Evolutionary conservation across 2,888 invertebrate genomes (phyloP), one percentile per base, ranked within the genome.

Genomic region (Noctua comes): DNA sequence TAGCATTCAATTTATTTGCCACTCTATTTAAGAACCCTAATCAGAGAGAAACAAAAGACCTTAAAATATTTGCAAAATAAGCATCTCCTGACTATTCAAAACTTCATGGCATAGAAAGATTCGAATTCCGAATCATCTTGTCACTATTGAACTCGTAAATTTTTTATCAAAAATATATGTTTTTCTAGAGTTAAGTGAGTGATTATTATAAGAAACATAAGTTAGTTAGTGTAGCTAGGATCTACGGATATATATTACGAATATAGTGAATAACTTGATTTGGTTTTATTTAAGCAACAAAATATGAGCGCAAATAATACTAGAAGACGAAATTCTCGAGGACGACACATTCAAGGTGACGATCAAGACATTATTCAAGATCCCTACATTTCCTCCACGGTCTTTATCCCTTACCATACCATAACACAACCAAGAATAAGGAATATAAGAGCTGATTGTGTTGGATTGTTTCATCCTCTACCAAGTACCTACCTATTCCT

Each of bases 351-450:
- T 89, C 91, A 93, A 95, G 95, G 95, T 95, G 94, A 94, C 46
- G 68, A 68, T 75, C 79, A 81, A 80, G 79, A 68, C 59, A 80
- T 16, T 89, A 91, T 96, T 89, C 96, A 97, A 95, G 96, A 95
- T 89, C 94, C 95, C 80, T 91, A 92, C 88, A 92, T 97, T 88
- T 94, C 96, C 83, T 96, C 96, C 84, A 95, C 96, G 76, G 92
- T 92, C 88, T 92, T 88, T 80, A 86, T 86, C 72, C 89, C 88
- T 80, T 86, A 87, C 86, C 84, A 82, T 83, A 87, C 91, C 77
- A 91, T 91, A 76, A 93, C 91, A 79, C 89, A 89, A 88, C 93
- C 93, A 86, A 94, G 95, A 92, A 91, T 91, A 88, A 89, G 90
- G 85, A 90, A 90, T 80, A 90, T 92, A 87, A 91, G 94, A 90